These are phyloP conservation scores for Frankliniella fusca DNA, from an alignment of 2,888 invertebrate genomes.

Conservation along the genomic window DNA sequence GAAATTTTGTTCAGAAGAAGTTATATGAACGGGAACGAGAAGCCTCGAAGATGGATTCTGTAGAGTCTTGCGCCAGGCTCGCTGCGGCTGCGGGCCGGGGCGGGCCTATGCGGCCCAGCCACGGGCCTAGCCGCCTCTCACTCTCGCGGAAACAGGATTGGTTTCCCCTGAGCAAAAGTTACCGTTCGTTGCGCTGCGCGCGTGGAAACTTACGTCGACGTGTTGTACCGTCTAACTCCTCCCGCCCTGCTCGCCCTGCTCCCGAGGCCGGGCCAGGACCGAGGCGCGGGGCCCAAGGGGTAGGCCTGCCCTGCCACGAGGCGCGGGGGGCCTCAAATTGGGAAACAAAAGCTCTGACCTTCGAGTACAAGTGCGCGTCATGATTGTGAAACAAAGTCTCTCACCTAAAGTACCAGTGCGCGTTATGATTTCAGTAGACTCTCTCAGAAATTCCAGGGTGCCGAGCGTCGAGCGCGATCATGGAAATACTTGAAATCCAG, in stretches of 20 bases:
- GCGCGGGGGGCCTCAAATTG: background rate
- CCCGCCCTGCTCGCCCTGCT: background rate
- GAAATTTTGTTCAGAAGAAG: too few relatives aligned
- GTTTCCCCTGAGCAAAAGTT: background rate
- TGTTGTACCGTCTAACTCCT: background rate
- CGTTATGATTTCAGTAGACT: too few relatives aligned
- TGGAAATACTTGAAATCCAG: too few relatives aligned
- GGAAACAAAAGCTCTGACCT: background rate
- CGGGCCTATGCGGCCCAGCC: background rate
- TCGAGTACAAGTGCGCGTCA: too few relatives aligned
- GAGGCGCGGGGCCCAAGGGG: too few relatives aligned
- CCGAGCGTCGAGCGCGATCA: too few relatives aligned
- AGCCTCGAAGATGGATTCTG: background rate
- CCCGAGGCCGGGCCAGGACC: background rate
- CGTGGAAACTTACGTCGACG: background rate
- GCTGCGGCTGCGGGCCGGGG: background rate
- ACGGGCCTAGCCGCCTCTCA: background rate
- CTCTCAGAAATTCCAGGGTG: too few relatives aligned
- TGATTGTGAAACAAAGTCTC: background rate
- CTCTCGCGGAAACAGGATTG: background rate
- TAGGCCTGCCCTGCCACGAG: too few relatives aligned
- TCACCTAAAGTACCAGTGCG: too few relatives aligned
- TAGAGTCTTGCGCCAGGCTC: background rate
- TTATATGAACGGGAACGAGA: background rate
- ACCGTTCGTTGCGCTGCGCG: background rate